Base-by-base conservation (phyloP, 92 coral and sea anemone species). In the Epizoanthus fatuus region DNA sequence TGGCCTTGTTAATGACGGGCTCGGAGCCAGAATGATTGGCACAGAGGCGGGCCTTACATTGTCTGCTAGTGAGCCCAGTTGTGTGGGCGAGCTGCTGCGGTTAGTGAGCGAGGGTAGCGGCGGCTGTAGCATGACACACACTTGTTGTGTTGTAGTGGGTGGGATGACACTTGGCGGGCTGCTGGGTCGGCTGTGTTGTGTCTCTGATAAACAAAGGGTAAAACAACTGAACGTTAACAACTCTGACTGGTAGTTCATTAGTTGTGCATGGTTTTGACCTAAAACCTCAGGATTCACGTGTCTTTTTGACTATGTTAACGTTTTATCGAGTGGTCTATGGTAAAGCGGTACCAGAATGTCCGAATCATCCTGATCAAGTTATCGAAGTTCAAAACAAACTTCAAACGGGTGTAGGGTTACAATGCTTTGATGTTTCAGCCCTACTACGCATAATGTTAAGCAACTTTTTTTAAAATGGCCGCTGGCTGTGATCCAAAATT, bases 1-100 rank as follows among this genome's bases (percentile, higher is more conserved):
- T 40, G 70, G 71, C 20, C 81, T 72, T 17, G 69, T 19, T 15
- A 94, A 84, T 17, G 95, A 90, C 57, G 99, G 99, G 88, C 99
- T 97, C 71, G 99, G 99, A 14, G 99, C 98, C 3, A 97, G 94
- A 42, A 97, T 97, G 83, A 97, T 97, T 6, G 99, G 99, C 45
- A 97, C 98, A 14, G 99, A 95, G 69, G 95, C 91, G 77, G 99
- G 97, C 14, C 96, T 93, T 25, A 96, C 96, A 81, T 95, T 94
- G 90, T 97, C 98, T 13, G 99, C 96, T 68, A 97, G 72, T 22
- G 99, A 95, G 72, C 99, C 99, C 29, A 93, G 93, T 69, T 93
- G 98, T 38, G 99, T 93, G 38, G 99, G 99, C 19, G 99, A 95
- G 81, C 92, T 91, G 88, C 97, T 92, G 66, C 96, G 90, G 84